Evolutionary conservation across 2,888 invertebrate species (phyloP).

Genomic region (Orchesella flavescens): DNA sequence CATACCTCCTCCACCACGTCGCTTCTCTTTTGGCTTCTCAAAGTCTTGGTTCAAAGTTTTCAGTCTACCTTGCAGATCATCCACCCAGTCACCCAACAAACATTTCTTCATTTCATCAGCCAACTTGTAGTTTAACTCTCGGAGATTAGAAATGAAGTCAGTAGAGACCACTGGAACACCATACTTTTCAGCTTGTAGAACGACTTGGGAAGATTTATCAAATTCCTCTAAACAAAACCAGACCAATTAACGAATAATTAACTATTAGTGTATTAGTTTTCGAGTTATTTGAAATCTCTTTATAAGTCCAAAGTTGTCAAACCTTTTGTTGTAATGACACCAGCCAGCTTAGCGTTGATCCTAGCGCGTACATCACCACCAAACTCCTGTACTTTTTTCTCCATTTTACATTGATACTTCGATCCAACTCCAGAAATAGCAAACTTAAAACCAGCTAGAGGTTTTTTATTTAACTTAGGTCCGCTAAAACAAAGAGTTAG

Average conservation of each 20-base stretch:
- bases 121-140: conserved; percentile 65
- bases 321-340: conserved; percentile 81
- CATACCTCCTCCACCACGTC: conserved; percentile 22
- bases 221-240: conserved; percentile 75
- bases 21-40: conserved; percentile 46
- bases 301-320: background rate
- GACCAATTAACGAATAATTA: conserved; percentile 14
- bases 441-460: conserved; percentile 85
- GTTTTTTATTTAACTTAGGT: conserved; percentile 69
- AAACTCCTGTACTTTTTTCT: conserved; percentile 81
- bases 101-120: conserved; percentile 58
- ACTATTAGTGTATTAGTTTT: no score
- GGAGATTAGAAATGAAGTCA: conserved; percentile 80
- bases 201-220: conserved; percentile 77
- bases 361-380: conserved; percentile 85
- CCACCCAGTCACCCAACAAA: conserved; percentile 66
- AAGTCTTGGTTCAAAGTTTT: conserved; percentile 57
- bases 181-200: conserved; percentile 80
- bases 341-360: conserved; percentile 81
- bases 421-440: conserved; percentile 78
- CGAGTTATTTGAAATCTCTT: no score
- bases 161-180: conserved; percentile 88
- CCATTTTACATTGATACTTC: conserved; percentile 81
- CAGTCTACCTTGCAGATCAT: conserved; percentile 52
- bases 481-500: conserved; percentile 36